Percentiles rank a stretch among this genome's conserved stretches.
These are phyloP conservation scores for Cydia strobilella DNA, from an alignment of 1,140 invertebrate genomes.

Conservation along the genomic window DNA sequence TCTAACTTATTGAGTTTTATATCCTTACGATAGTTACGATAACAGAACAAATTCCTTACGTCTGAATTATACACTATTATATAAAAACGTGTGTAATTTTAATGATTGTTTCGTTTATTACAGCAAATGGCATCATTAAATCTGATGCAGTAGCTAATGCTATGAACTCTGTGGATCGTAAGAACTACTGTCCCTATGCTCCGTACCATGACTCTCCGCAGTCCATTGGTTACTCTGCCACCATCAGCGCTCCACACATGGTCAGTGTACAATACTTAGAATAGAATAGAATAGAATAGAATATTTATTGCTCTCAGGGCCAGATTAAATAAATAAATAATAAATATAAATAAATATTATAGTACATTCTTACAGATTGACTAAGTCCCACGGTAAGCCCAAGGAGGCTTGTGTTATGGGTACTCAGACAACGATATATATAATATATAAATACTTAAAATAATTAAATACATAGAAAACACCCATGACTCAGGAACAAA, in stretches of 20 bases:
- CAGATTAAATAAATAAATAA: too few species aligned
- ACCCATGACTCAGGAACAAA: too few species aligned
- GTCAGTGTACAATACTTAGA: slow-evolving; percentile 79
- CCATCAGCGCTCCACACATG: slow-evolving; percentile 99
- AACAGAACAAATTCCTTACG: too few species aligned
- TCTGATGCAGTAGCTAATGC: slow-evolving; percentile 88
- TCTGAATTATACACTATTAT: background rate
- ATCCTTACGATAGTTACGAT: background rate
- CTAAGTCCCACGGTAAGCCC: too few species aligned
- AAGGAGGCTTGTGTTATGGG: too few species aligned
- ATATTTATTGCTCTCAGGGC: too few species aligned
- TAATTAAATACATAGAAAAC: too few species aligned
- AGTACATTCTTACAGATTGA: too few species aligned
- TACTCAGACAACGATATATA: too few species aligned
- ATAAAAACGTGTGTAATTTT: background rate
- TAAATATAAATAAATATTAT: too few species aligned
- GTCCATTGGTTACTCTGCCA: slow-evolving; percentile 93
- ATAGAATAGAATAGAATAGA: too few species aligned
- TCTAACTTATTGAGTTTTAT: background rate
- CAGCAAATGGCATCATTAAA: slow-evolving; percentile 93
- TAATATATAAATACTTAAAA: too few species aligned
- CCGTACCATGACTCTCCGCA: slow-evolving; percentile 96
- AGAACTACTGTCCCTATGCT: slow-evolving; percentile 87
- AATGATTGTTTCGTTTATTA: slow-evolving; percentile 58
- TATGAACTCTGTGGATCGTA: slow-evolving; percentile 93